Evolutionary conservation across 2,888 invertebrate genomes (phyloP).

Genomic region (Tachina fera): DNA sequence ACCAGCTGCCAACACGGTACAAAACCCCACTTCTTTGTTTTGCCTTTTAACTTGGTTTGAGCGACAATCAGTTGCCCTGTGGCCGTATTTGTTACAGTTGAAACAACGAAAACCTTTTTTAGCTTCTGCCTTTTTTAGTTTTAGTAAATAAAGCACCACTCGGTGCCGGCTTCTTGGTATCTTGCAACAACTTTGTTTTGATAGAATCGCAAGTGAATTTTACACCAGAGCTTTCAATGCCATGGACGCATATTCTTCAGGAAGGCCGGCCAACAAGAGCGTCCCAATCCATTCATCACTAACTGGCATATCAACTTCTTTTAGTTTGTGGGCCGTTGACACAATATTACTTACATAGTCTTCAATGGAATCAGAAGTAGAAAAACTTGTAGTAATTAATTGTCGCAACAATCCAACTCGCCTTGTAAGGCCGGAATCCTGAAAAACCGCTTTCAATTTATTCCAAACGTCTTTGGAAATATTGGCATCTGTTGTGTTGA

Average conservation of each 20-base stretch:
- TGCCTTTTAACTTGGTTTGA: not conserved
- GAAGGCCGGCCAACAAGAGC: constrained; percentile 51
- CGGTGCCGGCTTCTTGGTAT: constrained; percentile 9
- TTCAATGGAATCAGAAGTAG: constrained; percentile 12
- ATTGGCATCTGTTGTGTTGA: too few species aligned
- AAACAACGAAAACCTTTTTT: constrained; percentile 44
- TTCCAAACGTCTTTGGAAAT: constrained; percentile 63
- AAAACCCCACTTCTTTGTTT: constrained; percentile 25
- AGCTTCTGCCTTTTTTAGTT: not conserved
- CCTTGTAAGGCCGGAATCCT: constrained; percentile 50
- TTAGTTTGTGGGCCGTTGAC: constrained; percentile 35
- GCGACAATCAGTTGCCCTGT: constrained; percentile 32
- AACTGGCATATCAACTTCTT: constrained; percentile 11
- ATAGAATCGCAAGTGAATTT: constrained; percentile 49
- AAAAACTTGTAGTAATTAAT: constrained; percentile 21
- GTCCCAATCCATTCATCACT: constrained; percentile 51
- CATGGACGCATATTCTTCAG: constrained; percentile 50
- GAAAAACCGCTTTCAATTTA: constrained; percentile 60
- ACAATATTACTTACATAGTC: constrained; percentile 43
- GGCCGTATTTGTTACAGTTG: constrained; percentile 30
- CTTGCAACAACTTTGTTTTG: constrained; percentile 54
- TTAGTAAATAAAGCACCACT: constrained; percentile 4
- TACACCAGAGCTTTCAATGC: constrained; percentile 58
- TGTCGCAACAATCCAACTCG: constrained; percentile 20
- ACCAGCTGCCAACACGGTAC: constrained; percentile 30